These are phyloP conservation scores for Meloidogyne hapla DNA, from an alignment of 1,140 invertebrate species.

Conservation along the genomic window DNA sequence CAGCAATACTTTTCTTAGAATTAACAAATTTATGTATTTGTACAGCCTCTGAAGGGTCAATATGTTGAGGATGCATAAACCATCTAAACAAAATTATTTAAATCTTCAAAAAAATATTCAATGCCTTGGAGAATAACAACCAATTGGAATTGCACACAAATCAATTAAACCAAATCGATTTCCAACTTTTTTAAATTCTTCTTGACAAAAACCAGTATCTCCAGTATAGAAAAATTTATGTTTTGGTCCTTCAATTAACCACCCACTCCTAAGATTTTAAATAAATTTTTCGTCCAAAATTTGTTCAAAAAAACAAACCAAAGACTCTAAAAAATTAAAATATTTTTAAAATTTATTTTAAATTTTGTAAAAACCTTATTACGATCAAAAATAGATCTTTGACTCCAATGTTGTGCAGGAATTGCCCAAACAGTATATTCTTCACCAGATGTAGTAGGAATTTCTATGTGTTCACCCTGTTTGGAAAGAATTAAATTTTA, in stretches of 20 bases:
- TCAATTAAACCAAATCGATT: conserved; percentile 44
- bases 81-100: conserved; percentile 49
- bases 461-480: background rate
- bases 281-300: background rate
- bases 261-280: conserved; percentile 48
- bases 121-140: conserved; percentile 45
- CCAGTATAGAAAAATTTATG: conserved; percentile 49
- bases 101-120: background rate
- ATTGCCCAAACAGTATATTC: conserved; percentile 31
- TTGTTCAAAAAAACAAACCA: background rate
- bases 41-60: conserved; percentile 68
- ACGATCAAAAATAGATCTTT: conserved; percentile 36
- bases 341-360: background rate
- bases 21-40: conserved; percentile 66
- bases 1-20: conserved; percentile 55
- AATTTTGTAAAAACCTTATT: conserved; percentile 36
- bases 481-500: background rate
- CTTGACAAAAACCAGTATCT: conserved; percentile 50
- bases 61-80: conserved; percentile 67
- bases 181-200: conserved; percentile 49
- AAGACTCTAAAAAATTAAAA: background rate
- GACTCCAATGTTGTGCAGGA: conserved; percentile 53
- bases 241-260: conserved; percentile 41
- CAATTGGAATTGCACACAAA: conserved; percentile 50
- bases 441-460: background rate